These are phyloP conservation scores for Xenops minutus DNA, from an alignment of 2,797 vertebrate genomes.

Conservation along the genomic window DNA sequence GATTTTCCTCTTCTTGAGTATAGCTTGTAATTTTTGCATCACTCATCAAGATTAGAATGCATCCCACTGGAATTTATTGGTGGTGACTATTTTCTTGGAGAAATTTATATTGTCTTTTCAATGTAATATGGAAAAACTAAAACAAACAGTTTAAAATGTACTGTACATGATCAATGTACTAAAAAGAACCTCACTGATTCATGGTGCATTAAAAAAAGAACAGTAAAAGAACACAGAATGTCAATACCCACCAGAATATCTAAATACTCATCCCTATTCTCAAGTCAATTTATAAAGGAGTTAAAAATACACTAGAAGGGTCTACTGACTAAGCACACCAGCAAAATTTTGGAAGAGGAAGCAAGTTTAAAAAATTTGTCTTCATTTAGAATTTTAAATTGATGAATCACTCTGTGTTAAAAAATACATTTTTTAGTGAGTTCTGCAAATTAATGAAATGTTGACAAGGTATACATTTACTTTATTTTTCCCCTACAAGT, in stretches of 20 bases:
- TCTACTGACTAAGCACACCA: background rate
- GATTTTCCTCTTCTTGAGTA: background rate
- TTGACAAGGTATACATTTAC: background rate
- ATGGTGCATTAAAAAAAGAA: background rate
- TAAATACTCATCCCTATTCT: background rate
- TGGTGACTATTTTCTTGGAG: background rate
- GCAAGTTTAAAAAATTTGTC: background rate
- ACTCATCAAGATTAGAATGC: background rate
- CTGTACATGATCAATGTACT: background rate
- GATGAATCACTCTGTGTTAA: background rate
- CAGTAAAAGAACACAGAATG: background rate
- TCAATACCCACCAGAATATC: background rate
- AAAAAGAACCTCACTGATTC: background rate
- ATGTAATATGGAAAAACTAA: background rate
- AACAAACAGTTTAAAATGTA: background rate
- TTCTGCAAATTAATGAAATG: background rate
- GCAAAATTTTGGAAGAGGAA: background rate
- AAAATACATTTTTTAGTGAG: background rate
- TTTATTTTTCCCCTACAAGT: background rate
- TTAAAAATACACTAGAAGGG: background rate
- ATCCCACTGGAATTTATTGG: background rate
- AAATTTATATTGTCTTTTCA: background rate
- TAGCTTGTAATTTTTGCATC: background rate
- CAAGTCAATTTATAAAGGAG: background rate
- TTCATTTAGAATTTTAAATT: background rate